Evolutionary conservation across 2,797 vertebrate species (phyloP).

Genomic region (Coendou prehensilis): DNA sequence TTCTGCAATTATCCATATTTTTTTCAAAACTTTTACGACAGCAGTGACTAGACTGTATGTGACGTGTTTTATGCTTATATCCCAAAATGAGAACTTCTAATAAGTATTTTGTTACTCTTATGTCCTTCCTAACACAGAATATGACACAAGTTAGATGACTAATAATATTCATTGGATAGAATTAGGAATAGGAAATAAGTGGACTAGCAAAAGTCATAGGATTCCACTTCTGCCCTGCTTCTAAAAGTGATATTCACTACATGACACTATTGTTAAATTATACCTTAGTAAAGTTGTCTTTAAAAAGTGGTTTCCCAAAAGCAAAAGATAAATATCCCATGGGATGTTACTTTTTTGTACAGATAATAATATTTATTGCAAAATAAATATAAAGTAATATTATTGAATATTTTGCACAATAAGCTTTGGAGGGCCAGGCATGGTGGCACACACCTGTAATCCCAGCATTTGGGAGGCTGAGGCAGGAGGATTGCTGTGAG

Average conservation of each 20-base stretch:
- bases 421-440: background rate
- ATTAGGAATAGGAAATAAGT: background rate
- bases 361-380: background rate
- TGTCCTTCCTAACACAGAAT: background rate
- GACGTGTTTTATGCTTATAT: background rate
- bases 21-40: background rate
- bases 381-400: conserved; percentile 29
- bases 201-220: background rate
- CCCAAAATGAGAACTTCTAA: background rate
- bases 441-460: background rate
- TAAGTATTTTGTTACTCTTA: conserved; percentile 10
- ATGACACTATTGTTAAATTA: background rate
- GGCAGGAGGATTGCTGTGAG: background rate
- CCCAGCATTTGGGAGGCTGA: background rate
- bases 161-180: conserved; percentile 18
- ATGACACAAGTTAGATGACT: background rate
- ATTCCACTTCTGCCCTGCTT: background rate
- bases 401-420: background rate
- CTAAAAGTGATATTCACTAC: background rate
- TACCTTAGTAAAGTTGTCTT: background rate
- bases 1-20: background rate
- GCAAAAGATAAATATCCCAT: background rate
- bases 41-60: background rate
- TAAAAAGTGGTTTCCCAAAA: background rate
- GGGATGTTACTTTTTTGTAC: background rate